Percentiles rank a stretch among this genome's conserved stretches.
Conservation (phyloP, 2,797 vertebrate genomes). For the Amniataba percoides region DNA sequence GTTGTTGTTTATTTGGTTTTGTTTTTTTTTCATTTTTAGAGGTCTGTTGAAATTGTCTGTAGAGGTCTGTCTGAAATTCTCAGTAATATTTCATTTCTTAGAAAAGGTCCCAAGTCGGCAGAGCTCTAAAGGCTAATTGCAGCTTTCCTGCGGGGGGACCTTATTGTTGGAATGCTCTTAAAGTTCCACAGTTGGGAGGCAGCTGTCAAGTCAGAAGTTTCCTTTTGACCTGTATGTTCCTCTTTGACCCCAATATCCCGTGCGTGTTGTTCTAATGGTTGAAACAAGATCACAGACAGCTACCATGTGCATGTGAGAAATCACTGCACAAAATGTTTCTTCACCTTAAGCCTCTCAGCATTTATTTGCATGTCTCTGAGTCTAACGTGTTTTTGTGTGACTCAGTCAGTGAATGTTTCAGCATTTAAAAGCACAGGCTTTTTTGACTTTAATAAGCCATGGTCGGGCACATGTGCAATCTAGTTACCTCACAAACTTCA, state of each 20-base stretch:
- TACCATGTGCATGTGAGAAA: conserved; percentile 37
- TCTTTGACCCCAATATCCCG: conserved; percentile 54
- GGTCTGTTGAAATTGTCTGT: conserved; percentile 9
- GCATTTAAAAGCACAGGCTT: conserved; percentile 5
- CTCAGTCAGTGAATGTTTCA: conserved; percentile 24
- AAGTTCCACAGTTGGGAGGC: conserved; percentile 65
- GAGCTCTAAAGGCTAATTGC: conserved; percentile 46
- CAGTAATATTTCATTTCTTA: background rate
- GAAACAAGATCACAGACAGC: conserved; percentile 60
- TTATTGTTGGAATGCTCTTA: conserved; percentile 68
- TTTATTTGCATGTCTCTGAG: conserved; percentile 27
- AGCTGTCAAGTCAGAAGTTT: conserved; percentile 74
- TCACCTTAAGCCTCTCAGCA: background rate
- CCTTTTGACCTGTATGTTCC: conserved; percentile 67
- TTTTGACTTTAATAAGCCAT: conserved; percentile 35
- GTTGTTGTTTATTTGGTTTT: background rate
- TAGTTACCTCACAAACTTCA: conserved; percentile 48
- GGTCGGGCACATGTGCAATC: conserved; percentile 9
- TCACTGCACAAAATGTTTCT: conserved; percentile 33
- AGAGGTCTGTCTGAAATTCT: background rate
- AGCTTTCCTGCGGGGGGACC: conserved; percentile 55
- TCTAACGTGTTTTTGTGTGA: conserved; percentile 17
- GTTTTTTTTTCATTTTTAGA: background rate
- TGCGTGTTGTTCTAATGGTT: conserved; percentile 51
- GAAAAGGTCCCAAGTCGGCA: conserved; percentile 42